phyloP scores from a whole-genome alignment of 37 sponge, comb jelly and placozoan species.

The Sycon ciliatum region DNA sequence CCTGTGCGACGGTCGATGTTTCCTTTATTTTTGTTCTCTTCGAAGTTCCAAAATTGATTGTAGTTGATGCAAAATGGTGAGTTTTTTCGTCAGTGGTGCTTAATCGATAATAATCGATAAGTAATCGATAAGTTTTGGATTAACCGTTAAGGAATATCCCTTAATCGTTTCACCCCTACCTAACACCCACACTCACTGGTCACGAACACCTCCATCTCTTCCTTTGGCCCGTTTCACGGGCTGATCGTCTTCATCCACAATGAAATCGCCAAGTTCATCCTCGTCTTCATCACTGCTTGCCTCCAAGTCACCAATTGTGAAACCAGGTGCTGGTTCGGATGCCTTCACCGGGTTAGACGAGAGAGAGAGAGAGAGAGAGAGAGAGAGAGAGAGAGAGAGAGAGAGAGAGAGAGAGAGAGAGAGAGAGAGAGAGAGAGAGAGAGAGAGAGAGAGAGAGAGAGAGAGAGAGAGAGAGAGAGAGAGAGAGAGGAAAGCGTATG shows the following conservation, averaged over 20 bases:
- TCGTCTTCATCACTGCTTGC: slow-evolving; percentile 63
- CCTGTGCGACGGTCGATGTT: too few relatives aligned
- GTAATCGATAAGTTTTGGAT: too few relatives aligned
- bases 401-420: neutral
- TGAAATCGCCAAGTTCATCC: slow-evolving; percentile 55
- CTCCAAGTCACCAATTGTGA: slow-evolving; percentile 24
- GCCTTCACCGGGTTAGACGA: neutral
- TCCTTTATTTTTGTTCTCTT: too few relatives aligned
- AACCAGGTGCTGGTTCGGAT: neutral
- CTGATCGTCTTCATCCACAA: slow-evolving; percentile 77
- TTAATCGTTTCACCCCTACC: too few relatives aligned
- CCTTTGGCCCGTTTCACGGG: slow-evolving; percentile 48
- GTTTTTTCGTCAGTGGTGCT: neutral
- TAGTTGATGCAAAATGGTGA: neutral
- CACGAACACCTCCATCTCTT: too few relatives aligned
- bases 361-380: too few relatives aligned
- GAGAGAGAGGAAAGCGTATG: neutral
- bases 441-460: neutral
- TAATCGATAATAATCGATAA: slow-evolving; percentile 46
- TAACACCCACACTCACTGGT: too few relatives aligned
- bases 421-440: neutral
- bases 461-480: neutral
- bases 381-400: neutral
- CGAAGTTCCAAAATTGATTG: slow-evolving; percentile 10
- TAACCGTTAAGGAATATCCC: too few relatives aligned